These are phyloP conservation scores for Shinisaurus crocodilurus DNA, from an alignment of 2,113 vertebrate genomes.

Conservation along the genomic window DNA sequence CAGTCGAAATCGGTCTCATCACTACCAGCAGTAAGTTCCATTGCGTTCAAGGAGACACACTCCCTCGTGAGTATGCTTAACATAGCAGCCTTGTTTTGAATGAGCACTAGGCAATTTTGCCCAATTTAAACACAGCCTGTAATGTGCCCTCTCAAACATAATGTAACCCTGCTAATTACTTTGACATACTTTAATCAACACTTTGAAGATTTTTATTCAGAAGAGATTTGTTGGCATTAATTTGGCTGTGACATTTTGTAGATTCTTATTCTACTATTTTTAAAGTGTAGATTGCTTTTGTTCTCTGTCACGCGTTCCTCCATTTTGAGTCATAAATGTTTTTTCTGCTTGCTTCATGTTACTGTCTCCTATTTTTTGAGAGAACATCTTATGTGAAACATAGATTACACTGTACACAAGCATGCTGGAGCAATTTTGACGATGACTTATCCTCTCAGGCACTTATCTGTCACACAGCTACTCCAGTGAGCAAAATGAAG, in stretches of 20 bases:
- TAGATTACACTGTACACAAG: slow-evolving; percentile 18
- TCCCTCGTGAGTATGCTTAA: not conserved
- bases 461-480: slow-evolving; percentile 34
- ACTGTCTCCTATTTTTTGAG: slow-evolving; percentile 30
- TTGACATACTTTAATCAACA: slow-evolving; percentile 15
- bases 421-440: not conserved
- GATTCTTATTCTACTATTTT: not conserved
- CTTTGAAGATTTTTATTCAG: not conserved
- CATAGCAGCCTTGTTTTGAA: not conserved
- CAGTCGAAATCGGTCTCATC: not conserved
- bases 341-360: not conserved
- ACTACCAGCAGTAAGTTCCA: not conserved
- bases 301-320: not conserved
- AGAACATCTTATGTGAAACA: not conserved
- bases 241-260: not conserved
- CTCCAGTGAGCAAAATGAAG: slow-evolving; percentile 32
- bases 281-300: not conserved
- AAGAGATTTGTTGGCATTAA: not conserved
- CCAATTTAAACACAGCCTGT: not conserved
- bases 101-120: not conserved
- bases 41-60: not conserved
- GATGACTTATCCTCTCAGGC: slow-evolving; percentile 38
- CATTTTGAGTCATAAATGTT: not conserved
- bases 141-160: not conserved
- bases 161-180: not conserved